phyloP scores from a whole-genome alignment of 2,113 vertebrate species.

The Ornithorhynchus anatinus region DNA sequence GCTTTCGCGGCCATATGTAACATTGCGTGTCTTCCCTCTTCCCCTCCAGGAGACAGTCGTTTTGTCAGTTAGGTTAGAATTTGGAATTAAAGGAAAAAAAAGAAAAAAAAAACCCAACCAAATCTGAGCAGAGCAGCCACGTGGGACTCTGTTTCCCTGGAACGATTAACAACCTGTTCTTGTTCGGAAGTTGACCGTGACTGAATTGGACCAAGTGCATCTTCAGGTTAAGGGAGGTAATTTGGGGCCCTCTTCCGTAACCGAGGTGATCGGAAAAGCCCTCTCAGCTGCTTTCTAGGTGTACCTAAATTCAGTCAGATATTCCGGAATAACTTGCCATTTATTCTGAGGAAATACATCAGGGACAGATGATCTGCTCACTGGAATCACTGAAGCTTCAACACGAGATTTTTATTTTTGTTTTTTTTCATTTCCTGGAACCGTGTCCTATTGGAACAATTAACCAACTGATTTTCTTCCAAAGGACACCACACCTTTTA shows the following conservation, averaged over 20 bases:
- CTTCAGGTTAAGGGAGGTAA: constrained; percentile 69
- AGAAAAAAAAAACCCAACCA: no score
- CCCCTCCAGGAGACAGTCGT: constrained; percentile 68
- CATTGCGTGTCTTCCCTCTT: constrained; percentile 76
- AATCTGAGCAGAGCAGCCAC: constrained; percentile 52
- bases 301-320: constrained; percentile 61
- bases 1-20: constrained; percentile 66
- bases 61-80: constrained; percentile 50
- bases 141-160: constrained; percentile 56
- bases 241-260: constrained; percentile 67
- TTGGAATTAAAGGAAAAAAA: no score
- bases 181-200: constrained; percentile 68
- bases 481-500: constrained; percentile 69
- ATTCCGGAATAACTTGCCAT: constrained; percentile 54
- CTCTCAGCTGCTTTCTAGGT: constrained; percentile 71
- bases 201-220: constrained; percentile 60
- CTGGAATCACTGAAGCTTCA: constrained; percentile 59
- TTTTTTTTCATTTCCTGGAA: no score
- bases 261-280: constrained; percentile 56
- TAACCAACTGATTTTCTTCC: constrained; percentile 51
- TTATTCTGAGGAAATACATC: constrained; percentile 59
- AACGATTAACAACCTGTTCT: constrained; percentile 51
- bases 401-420: constrained; percentile 64
- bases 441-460: constrained; percentile 39
- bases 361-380: constrained; percentile 62